Evolutionary conservation across 2,888 invertebrate genomes (phyloP), one percentile per base, ranked within the genome.

Genomic region (Chrysolina americana): DNA sequence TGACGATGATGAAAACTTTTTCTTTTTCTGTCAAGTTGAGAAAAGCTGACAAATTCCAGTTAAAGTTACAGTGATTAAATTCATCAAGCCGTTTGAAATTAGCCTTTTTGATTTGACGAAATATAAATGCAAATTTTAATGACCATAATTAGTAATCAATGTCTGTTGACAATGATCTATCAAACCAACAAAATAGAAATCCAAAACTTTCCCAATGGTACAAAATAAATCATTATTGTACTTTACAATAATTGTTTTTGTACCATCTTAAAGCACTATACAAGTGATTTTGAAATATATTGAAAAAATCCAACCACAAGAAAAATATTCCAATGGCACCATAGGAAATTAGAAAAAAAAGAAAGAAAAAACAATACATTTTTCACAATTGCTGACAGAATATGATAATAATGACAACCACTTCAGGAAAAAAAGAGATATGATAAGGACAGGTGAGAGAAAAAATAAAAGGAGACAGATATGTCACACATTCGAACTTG

Each of bases 161-260:
- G 36, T 3, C 36, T 53, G 53, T 21, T 21, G 6, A 53, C 21
- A 53, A 53, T 53, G 53, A 53, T 53, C 53, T 21, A 53, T 11
- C 53, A 44, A 44, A 53, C 53, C 53, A 53, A 53, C 53, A 53
- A 53, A 23, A 53, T 23, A 53, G 53, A 53, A 53, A 53, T 53
- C 53, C 53, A 53, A 53, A 53, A 53, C 53, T 21, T 53, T 53
- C 21, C 53, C 53, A 53, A 53, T 21, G 21, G 53, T 53, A 53
- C 53, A 21, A 15, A 44, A 15, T 21, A 21, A 53, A 50, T 53
- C 21, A 63, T 63, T 47, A 73, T 78, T 76, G 76, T 76, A 76
- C 73, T 78, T 75, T 73, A 76, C 74, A 74, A 74, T 78, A 73
- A 74, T n/a, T n/a, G n/a, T 76, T 76, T 48, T 73, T 76, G 75